phyloP scores from a whole-genome alignment of 2,797 vertebrate species.

The Scomberomorus guttatus region DNA sequence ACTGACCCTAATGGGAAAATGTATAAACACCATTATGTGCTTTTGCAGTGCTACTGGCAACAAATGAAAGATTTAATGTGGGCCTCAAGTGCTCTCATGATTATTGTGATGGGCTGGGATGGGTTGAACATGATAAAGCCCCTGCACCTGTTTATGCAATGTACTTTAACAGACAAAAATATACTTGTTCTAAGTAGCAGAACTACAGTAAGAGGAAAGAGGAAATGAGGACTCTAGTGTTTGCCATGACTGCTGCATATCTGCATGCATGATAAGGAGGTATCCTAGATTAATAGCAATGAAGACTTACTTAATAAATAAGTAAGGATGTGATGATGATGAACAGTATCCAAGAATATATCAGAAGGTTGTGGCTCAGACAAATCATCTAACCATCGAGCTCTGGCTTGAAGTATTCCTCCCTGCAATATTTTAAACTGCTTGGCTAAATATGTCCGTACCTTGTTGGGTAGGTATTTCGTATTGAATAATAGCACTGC shows the following conservation, averaged over 20 bases:
- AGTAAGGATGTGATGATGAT: not conserved
- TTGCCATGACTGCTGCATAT: not conserved
- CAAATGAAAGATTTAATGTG: conserved; percentile 65
- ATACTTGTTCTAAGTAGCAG: conserved; percentile 4
- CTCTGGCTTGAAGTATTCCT: not conserved
- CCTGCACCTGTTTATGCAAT: conserved; percentile 64
- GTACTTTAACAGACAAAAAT: conserved; percentile 46
- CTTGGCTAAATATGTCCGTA: not conserved
- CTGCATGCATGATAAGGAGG: not conserved
- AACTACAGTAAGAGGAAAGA: conserved; percentile 5
- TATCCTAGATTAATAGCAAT: not conserved
- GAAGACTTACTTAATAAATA: conserved; percentile 1
- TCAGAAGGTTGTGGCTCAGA: not conserved
- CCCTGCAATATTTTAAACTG: not conserved
- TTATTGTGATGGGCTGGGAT: conserved; percentile 58
- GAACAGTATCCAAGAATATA: not conserved
- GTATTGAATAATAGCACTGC: not conserved
- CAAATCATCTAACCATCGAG: not conserved
- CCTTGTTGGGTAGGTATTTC: not conserved
- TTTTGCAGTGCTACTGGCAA: conserved; percentile 50
- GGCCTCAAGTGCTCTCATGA: conserved; percentile 67
- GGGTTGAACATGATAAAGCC: conserved; percentile 59
- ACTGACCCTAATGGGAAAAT: conserved; percentile 55
- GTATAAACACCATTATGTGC: conserved; percentile 66
- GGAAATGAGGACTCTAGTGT: conserved; percentile 5